Base-by-base conservation (phyloP, 2,888 invertebrate genomes). In the Ichneumoninae sp. region DNA sequence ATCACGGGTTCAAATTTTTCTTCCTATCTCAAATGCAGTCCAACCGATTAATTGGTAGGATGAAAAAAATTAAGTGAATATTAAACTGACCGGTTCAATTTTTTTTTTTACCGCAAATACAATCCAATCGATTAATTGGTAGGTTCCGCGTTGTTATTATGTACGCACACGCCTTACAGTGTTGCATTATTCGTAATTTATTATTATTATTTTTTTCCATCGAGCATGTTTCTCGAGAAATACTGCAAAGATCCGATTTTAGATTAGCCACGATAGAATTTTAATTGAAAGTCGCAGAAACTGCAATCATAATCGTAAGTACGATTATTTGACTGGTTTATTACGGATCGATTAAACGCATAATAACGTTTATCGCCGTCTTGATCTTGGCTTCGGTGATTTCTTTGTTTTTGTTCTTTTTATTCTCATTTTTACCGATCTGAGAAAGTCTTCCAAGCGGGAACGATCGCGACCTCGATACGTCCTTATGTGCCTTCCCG, bases 401-500 rank as follows among this genome's bases (percentile, higher is more conserved):
- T 8, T 22, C 6, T 22, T 19, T 5, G 16, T n/a, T 50, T 19
- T 16, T 52, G n/a, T 19, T 52, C 3, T 4, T 57, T 26, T 22
- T 6, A 68, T 68, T 68, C 26, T 8, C 68, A 44, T 68, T 68
- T 47, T 50, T 47, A 50, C 47, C 68, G 68, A 44, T 68, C 26
- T 16, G 22, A 68, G 26, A 44, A 68, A 6, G 50, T 30, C 44
- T 22, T 57, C 13, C 13, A 26, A 57, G 57, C 19, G 4, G 26
- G 0, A 57, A 22, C 57, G 57, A 3, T 26, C 26, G 68, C 30
- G 22, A 50, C 26, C 47, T 44, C n/a, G 68, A 26, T 13, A n/a
- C 47, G 44, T 3, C 6, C n/a, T 26, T 26, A 3, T 26, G 26
- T 26, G 26, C 54, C 50, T 13, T 52, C 7, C 19, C 3, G 69